Conservation (phyloP, 2,888 invertebrate species). For the Hymenopus coronatus region DNA sequence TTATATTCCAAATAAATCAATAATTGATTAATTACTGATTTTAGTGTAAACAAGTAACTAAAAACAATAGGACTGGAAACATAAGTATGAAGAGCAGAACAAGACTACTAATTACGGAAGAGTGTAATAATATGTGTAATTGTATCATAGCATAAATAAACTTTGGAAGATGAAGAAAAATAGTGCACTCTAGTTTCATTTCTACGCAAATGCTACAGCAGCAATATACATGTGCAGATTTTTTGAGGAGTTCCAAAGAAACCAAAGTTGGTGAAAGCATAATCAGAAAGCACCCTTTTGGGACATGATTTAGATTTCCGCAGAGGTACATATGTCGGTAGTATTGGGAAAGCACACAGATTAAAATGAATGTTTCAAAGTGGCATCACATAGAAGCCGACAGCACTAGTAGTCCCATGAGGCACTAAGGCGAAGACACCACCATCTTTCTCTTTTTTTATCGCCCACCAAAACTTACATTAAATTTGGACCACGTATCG, state of each 20-base stretch:
- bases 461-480: background rate
- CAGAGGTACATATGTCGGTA: background rate
- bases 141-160: too few species aligned
- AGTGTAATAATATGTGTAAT: too few species aligned
- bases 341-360: background rate
- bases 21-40: too few species aligned
- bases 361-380: background rate
- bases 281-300: background rate
- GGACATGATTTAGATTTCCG: background rate
- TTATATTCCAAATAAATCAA: too few species aligned
- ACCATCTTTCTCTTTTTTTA: background rate
- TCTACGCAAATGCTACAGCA: too few species aligned
- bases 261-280: background rate
- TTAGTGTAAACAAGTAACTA: too few species aligned
- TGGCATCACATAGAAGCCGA: background rate
- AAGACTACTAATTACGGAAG: too few species aligned
- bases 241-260: background rate
- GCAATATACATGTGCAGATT: too few species aligned
- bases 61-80: too few species aligned
- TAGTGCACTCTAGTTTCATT: too few species aligned
- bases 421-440: background rate
- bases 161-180: too few species aligned
- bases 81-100: too few species aligned
- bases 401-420: background rate
- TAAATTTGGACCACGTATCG: background rate